Evolutionary conservation across 2,113 vertebrate species (phyloP).

Genomic region (Pseudolaguvia tuberculata): DNA sequence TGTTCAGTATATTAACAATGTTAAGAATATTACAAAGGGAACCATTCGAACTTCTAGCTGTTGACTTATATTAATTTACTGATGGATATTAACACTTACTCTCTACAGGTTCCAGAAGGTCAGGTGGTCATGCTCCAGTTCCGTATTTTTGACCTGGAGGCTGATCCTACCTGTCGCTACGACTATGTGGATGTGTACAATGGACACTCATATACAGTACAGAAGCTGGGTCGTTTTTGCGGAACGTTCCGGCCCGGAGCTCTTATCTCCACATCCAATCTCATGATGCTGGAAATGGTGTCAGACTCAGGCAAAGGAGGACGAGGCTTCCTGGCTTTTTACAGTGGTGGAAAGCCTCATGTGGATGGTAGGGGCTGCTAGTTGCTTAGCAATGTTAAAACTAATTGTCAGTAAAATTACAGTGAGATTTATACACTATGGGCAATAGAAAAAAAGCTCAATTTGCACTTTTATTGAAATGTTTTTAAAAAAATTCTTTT

Average conservation of each 20-base stretch:
- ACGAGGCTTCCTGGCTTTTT: slow-evolving; percentile 79
- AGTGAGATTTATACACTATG: too few relatives aligned
- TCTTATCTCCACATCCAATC: slow-evolving; percentile 79
- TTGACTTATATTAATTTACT: background rate
- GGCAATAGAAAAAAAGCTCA: too few relatives aligned
- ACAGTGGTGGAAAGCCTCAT: slow-evolving; percentile 75
- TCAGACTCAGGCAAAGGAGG: slow-evolving; percentile 73
- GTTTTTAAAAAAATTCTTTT: too few relatives aligned
- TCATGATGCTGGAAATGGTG: slow-evolving; percentile 81
- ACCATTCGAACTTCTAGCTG: background rate
- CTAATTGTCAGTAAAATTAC: background rate
- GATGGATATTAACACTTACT: background rate
- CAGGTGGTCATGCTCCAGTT: slow-evolving; percentile 85
- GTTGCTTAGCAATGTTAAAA: slow-evolving; percentile 37
- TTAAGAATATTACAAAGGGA: background rate
- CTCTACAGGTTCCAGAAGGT: slow-evolving; percentile 77
- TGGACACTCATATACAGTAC: slow-evolving; percentile 69
- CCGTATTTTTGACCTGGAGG: slow-evolving; percentile 84
- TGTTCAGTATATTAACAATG: background rate
- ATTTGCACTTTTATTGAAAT: too few relatives aligned
- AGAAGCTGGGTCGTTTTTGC: slow-evolving; percentile 82
- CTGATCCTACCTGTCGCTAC: slow-evolving; percentile 80
- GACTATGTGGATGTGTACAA: slow-evolving; percentile 83
- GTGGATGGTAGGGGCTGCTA: slow-evolving; percentile 66
- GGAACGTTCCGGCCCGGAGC: slow-evolving; percentile 85